Percentiles rank a stretch among this genome's conserved stretches.
Conservation (phyloP, 2,888 invertebrate genomes). For the Labia minor region DNA sequence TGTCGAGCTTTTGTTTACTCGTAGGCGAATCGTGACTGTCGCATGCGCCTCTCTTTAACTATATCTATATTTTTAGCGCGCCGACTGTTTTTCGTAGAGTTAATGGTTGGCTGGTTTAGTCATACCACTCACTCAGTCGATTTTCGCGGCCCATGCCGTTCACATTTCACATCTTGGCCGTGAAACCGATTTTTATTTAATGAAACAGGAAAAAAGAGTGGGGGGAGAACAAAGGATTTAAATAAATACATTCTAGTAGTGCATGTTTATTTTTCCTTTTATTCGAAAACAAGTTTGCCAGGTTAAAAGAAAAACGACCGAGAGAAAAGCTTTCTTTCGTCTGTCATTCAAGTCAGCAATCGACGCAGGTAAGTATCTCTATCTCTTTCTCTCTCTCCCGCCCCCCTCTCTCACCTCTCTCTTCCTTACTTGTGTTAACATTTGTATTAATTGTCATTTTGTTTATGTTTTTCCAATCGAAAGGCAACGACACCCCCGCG, state of each 20-base stretch:
- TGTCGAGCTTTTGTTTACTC: neutral
- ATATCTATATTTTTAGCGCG: slow-evolving; percentile 1
- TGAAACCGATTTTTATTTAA: neutral
- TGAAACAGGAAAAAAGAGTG: neutral
- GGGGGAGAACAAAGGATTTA: neutral
- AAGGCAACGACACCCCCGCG: neutral
- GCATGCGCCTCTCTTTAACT: neutral
- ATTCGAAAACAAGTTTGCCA: neutral
- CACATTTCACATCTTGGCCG: neutral
- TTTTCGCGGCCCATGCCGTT: neutral
- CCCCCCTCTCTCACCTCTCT: neutral
- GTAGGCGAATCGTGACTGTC: neutral
- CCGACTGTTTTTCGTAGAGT: neutral
- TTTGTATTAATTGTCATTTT: neutral
- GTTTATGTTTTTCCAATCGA: neutral
- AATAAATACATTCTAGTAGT: neutral
- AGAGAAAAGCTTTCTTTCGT: too few relatives aligned
- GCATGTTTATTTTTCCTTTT: neutral
- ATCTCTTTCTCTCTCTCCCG: too few relatives aligned
- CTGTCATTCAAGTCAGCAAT: too few relatives aligned
- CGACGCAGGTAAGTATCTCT: too few relatives aligned
- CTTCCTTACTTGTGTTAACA: neutral
- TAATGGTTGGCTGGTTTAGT: too few relatives aligned
- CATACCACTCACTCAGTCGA: neutral
- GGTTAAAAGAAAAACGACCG: too few relatives aligned